Evolutionary conservation across 2,797 vertebrate species (phyloP), one percentile per base, ranked within the genome.

Genomic region (Yasuhikotakia modesta): DNA sequence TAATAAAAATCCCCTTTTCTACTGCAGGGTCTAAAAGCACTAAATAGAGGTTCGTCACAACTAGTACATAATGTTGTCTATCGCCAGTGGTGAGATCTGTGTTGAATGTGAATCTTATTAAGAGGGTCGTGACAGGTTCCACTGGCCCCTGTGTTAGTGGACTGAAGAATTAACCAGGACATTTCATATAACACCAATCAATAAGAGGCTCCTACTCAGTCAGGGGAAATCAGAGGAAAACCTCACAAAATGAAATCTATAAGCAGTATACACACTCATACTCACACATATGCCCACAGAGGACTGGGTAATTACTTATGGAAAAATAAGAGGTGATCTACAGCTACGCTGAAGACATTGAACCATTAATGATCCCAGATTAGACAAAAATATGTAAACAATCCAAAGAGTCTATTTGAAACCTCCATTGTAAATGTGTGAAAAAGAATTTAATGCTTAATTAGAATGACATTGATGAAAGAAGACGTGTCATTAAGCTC

Each of bases 121-220:
- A 21, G 45, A 13, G 27, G 39, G 13, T 46, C 53, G 32, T 55
- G 3, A 60, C 13, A 39, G 46, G 57, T 53, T 64, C 58, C 30
- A 32, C 46, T n/a, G 57, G 57, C 50, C 30, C 11, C 22, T 5
- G 19, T 53, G 32, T 76, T 76, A 61, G 57, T 19, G 21, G 67
- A 69, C 14, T 17, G 17, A 32, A 52, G 21, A 63, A 70, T 63
- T 17, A 45, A 53, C 46, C 39, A 48, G 64, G 46, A 78, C 32
- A 52, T 78, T 78, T 70, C 57, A 70, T 63, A 63, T 70, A 64
- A 78, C 70, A 30, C 67, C 67, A 70, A 43, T 78, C 57, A 70
- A 78, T 70, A 78, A 58, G 4, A 67, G 43, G 53, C 43, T 21
- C 30, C 53, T 61, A 50, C 55, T 52, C 19, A 61, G 57, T 55